Conservation (phyloP, 2,113 vertebrate genomes). For the Sigmodon hispidus region DNA sequence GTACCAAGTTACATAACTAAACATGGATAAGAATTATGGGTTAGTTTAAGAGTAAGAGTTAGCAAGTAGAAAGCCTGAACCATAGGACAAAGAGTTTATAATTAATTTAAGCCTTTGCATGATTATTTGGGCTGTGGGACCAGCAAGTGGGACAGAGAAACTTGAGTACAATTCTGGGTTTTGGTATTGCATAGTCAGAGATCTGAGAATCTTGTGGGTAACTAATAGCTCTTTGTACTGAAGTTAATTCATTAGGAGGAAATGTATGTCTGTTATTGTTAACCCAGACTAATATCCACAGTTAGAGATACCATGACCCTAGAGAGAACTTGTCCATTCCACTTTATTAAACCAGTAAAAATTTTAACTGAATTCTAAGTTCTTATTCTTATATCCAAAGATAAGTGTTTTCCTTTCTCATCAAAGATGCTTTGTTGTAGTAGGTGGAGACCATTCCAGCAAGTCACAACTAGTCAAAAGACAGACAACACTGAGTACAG, state of each 20-base stretch:
- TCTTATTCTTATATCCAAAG: background rate
- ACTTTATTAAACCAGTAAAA: background rate
- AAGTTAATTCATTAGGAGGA: background rate
- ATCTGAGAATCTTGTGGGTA: background rate
- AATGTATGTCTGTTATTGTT: background rate
- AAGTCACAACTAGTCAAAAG: background rate
- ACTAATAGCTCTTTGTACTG: background rate
- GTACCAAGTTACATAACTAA: no score
- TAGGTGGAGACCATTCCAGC: background rate
- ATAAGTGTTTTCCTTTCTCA: background rate
- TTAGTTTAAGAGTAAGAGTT: no score
- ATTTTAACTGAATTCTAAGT: background rate
- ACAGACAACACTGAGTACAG: background rate
- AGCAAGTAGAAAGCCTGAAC: no score
- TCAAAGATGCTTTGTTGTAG: background rate
- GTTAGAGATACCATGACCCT: background rate
- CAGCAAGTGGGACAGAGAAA: no score
- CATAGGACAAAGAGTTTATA: no score
- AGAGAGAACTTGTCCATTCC: background rate
- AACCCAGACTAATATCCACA: background rate
- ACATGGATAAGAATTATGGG: no score
- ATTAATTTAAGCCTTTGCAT: no score
- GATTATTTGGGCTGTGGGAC: no score
- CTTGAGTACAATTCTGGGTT: no score
- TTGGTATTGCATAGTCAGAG: background rate